phyloP scores from a whole-genome alignment of 2,113 vertebrate genomes.

The Oncorhynchus masou region DNA sequence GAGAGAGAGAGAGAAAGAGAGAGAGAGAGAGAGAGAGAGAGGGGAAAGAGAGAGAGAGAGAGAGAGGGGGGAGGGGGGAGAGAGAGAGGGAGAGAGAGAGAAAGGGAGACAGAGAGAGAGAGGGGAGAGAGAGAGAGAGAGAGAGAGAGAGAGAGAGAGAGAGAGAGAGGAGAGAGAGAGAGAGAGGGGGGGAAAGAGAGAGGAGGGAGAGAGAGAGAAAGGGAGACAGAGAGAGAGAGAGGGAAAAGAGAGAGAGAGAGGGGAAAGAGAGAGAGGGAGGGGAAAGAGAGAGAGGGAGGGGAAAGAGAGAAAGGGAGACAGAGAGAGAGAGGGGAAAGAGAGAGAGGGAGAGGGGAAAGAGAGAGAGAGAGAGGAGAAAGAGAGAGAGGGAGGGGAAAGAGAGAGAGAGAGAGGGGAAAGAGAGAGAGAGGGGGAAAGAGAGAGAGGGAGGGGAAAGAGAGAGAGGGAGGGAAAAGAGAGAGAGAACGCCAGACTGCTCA shows the following conservation, averaged over 20 bases:
- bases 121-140: conserved; percentile 23
- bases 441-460: background rate
- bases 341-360: background rate
- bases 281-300: conserved; percentile 33
- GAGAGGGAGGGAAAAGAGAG: background rate
- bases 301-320: background rate
- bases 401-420: conserved; percentile 60
- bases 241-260: too few relatives aligned
- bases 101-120: background rate
- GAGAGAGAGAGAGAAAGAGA: conserved; percentile 18
- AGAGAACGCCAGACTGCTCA: conserved; percentile 59
- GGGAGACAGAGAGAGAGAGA: conserved; percentile 74
- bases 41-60: background rate
- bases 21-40: conserved; percentile 3
- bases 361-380: background rate
- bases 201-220: conserved; percentile 12
- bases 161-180: conserved; percentile 31
- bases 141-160: conserved; percentile 48
- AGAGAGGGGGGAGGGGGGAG: background rate
- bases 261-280: conserved; percentile 31
- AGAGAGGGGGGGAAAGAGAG: background rate
- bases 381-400: background rate
- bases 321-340: background rate
- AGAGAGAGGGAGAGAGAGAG: background rate
- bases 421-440: background rate